phyloP scores from a whole-genome alignment of 1,140 invertebrate species.

The Oryzaephilus surinamensis region DNA sequence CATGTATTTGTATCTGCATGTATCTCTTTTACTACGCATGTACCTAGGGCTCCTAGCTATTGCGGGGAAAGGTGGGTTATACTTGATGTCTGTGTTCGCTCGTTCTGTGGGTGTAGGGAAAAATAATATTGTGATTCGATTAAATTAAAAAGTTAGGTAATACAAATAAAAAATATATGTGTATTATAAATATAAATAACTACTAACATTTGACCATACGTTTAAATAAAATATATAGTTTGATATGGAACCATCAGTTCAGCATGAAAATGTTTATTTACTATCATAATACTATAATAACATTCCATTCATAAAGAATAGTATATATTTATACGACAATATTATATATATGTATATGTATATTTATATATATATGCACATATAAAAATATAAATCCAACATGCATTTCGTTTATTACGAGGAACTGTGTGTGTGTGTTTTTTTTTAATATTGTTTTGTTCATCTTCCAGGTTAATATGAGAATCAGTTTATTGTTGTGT shows the following conservation, averaged over 20 bases:
- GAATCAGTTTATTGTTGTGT: constrained; percentile 3
- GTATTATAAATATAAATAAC: constrained; percentile 5
- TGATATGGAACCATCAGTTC: constrained; percentile 10
- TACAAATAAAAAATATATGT: constrained; percentile 8
- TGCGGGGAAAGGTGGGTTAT: constrained; percentile 1
- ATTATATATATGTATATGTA: no score
- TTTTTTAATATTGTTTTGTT: background rate
- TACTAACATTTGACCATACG: background rate
- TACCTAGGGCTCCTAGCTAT: no score
- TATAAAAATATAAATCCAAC: no score
- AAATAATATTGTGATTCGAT: constrained; percentile 16
- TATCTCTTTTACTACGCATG: no score
- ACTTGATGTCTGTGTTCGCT: constrained; percentile 15
- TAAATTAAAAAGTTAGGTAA: constrained; percentile 20
- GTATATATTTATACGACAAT: constrained; percentile 20
- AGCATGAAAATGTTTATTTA: constrained; percentile 27
- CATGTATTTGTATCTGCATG: no score
- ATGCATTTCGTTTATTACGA: background rate
- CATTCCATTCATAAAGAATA: constrained; percentile 29
- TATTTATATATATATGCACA: no score
- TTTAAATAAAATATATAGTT: constrained; percentile 4
- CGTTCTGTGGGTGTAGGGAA: constrained; percentile 20
- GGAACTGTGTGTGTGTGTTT: background rate
- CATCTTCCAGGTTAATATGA: background rate
- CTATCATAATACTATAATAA: constrained; percentile 28